Percentiles rank a stretch among this genome's conserved stretches.
Conservation (phyloP, 1,140 invertebrate species). For the Sesamia nonagrioides region DNA sequence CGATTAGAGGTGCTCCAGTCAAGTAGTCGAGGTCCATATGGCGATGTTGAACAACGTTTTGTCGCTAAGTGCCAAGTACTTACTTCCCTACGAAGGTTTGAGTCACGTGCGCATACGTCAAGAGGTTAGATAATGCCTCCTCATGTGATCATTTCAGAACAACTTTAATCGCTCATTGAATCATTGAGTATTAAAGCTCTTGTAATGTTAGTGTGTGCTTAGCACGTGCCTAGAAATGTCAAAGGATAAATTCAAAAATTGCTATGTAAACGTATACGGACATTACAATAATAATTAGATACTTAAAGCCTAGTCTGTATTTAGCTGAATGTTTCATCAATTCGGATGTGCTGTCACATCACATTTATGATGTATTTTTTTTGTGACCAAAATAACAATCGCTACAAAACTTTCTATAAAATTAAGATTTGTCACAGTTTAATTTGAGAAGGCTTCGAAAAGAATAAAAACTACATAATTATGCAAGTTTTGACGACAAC, state of each 20-base stretch:
- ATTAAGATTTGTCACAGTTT: too few relatives aligned
- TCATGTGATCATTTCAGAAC: constrained; percentile 61
- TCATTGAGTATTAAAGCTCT: constrained; percentile 21
- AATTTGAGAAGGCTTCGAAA: too few relatives aligned
- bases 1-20: constrained; percentile 35
- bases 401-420: too few relatives aligned
- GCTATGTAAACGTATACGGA: neutral
- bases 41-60: constrained; percentile 55
- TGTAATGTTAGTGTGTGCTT: constrained; percentile 8
- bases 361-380: too few relatives aligned
- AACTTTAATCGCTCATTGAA: constrained; percentile 44
- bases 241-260: neutral
- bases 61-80: constrained; percentile 25
- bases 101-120: constrained; percentile 67
- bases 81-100: constrained; percentile 51
- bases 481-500: too few relatives aligned
- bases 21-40: constrained; percentile 63
- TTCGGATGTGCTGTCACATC: too few relatives aligned
- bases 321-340: too few relatives aligned
- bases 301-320: too few relatives aligned
- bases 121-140: constrained; percentile 56
- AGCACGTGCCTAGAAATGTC: constrained; percentile 17
- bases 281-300: too few relatives aligned
- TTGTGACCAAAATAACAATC: too few relatives aligned
- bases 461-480: too few relatives aligned